Evolutionary conservation across 2,888 invertebrate genomes (phyloP).

Genomic region (Zootermopsis nevadensis): DNA sequence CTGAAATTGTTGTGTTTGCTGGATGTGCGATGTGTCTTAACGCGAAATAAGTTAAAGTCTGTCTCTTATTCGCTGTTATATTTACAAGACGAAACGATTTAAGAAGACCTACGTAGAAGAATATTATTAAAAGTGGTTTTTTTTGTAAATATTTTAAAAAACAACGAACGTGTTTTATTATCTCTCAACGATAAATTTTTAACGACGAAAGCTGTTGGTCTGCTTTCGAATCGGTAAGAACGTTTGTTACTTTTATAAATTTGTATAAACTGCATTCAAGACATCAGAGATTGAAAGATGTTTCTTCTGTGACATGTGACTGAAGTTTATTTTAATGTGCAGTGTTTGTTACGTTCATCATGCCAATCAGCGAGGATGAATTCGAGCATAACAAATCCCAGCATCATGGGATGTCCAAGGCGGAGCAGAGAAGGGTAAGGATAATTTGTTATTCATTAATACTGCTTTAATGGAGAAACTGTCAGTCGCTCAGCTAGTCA

Average conservation of each 20-base stretch:
- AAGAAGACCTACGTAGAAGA: too few species aligned
- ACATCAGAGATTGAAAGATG: neutral
- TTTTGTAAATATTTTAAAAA: neutral
- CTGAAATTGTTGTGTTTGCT: neutral
- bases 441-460: neutral
- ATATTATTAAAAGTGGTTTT: neutral
- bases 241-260: neutral
- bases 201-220: neutral
- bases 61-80: neutral
- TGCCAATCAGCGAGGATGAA: constrained; percentile 74
- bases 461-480: too few species aligned
- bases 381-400: constrained; percentile 62
- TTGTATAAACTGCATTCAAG: neutral
- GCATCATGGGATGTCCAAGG: constrained; percentile 69
- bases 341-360: constrained; percentile 57
- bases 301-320: neutral
- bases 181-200: too few species aligned
- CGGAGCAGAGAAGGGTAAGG: constrained; percentile 75
- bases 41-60: neutral
- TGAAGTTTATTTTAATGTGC: neutral
- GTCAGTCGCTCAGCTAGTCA: too few species aligned
- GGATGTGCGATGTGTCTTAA: neutral
- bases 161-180: neutral
- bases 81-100: neutral
- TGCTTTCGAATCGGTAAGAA: neutral